phyloP scores from a whole-genome alignment of 1,140 invertebrate species.

The Epicauta chinensis region DNA sequence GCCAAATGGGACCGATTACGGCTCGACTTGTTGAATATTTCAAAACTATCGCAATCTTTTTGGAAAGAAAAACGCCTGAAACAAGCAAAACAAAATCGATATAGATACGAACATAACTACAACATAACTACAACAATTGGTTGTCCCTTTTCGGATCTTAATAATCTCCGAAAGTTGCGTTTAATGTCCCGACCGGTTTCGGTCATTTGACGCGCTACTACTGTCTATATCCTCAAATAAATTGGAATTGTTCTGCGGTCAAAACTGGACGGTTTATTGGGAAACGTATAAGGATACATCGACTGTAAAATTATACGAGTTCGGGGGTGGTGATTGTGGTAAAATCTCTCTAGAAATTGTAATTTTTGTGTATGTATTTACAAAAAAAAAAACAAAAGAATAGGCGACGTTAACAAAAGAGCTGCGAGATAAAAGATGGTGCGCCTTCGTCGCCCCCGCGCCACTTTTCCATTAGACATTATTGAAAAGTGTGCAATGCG shows the following conservation, averaged over 20 bases:
- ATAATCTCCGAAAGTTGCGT: constrained; percentile 14
- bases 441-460: background rate
- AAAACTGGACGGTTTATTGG: constrained; percentile 13
- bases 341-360: too few relatives aligned
- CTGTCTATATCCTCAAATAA: constrained; percentile 21
- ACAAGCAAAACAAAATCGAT: too few relatives aligned
- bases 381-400: too few relatives aligned
- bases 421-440: background rate
- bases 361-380: too few relatives aligned
- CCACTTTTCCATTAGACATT: constrained; percentile 41
- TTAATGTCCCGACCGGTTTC: constrained; percentile 11
- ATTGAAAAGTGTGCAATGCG: constrained; percentile 38
- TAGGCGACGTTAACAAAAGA: too few relatives aligned
- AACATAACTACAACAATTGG: too few relatives aligned
- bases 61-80: too few relatives aligned
- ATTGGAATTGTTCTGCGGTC: constrained; percentile 21
- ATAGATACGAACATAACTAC: too few relatives aligned
- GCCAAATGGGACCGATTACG: too few relatives aligned
- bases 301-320: constrained; percentile 15
- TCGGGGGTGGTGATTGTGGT: background rate
- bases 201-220: constrained; percentile 10
- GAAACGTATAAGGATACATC: constrained; percentile 8
- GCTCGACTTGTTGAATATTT: too few relatives aligned
- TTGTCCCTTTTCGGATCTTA: too few relatives aligned
- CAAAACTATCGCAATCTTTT: too few relatives aligned